Percentiles rank a stretch among this genome's conserved stretches.
phyloP scores from a whole-genome alignment of 2,113 vertebrate species.

The Istiophorus platypterus region DNA sequence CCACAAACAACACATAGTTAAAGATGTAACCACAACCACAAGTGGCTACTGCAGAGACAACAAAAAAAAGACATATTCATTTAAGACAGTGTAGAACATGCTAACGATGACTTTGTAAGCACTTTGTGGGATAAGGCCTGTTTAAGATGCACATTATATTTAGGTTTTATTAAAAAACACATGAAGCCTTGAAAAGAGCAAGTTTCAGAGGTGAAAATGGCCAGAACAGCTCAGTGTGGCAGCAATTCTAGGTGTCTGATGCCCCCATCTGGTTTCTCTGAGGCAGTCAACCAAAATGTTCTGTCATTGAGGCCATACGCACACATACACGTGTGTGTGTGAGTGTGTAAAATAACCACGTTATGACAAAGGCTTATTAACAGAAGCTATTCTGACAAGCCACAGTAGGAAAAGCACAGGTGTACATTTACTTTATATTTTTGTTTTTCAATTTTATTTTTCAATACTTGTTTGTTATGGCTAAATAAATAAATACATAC shows the following conservation, averaged over 20 bases:
- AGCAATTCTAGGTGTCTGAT: slow-evolving; percentile 56
- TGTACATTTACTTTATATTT: too few species aligned
- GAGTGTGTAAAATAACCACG: background rate
- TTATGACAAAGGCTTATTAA: too few species aligned
- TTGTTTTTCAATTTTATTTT: too few species aligned
- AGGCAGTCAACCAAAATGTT: slow-evolving; percentile 23
- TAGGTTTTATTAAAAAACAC: background rate
- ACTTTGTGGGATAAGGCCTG: background rate
- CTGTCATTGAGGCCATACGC: background rate
- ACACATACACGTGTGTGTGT: background rate
- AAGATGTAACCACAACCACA: background rate
- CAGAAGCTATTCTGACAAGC: too few species aligned
- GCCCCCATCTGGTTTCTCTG: slow-evolving; percentile 80
- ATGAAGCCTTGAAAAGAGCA: slow-evolving; percentile 11
- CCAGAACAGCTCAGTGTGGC: slow-evolving; percentile 4
- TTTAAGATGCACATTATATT: background rate
- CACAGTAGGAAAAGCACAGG: too few species aligned
- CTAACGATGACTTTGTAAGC: background rate
- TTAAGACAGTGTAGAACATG: background rate
- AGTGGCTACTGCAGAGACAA: background rate
- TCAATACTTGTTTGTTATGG: too few species aligned
- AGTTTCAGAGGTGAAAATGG: slow-evolving; percentile 9
- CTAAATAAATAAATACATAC: too few species aligned
- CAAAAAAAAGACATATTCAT: too few species aligned
- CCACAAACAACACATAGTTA: background rate